Base-by-base conservation (phyloP, 2,113 vertebrate genomes). In the Phrynosoma platyrhinos region DNA sequence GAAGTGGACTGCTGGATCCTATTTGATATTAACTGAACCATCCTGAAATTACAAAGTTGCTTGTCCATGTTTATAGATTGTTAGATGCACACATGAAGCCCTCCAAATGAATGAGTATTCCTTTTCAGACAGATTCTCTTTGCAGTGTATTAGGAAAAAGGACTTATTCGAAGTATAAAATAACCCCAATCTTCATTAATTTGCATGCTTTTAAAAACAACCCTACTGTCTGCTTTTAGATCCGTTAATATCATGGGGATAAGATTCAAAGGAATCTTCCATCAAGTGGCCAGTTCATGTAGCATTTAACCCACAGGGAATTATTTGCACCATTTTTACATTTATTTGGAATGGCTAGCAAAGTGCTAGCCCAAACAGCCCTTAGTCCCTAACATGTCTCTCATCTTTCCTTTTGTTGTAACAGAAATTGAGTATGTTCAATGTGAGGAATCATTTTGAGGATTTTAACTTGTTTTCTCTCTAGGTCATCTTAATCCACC, bases 291-390 rank as follows among this genome's bases (percentile, higher is more conserved):
- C 82, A 86, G 66, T 76, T 86, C 87, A 62, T 75, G 80, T 55
- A 88, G 90, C 79, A 6, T 8, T 36, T 58, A 82, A 62, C n/a
- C 83, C 55, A 42, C 10, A 84, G 77, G 81, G 79, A 55, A 74
- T 64, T 36, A 83, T 2, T 20, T 76, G 69, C 16, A 40, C 36
- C 40, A 58, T 53, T 52, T 78, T 81, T 76, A 5, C 18, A 69
- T 71, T 69, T 83, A 36, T 76, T 88, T 86, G 83, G 30, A 90
- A 21, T 62, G 10, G n/a, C 58, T 32, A 52, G 82, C 89, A 78
- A 83, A 88, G 85, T 32, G 27, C 55, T 81, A 55, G n/a, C 87
- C 83, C 36, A 58, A 89, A 91, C 55, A 81, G 32, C 40, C 90
- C 72, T 14, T 86, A 76, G 86, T 4, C 36, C 36, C 12, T 1